Base-by-base conservation (phyloP, 2,797 vertebrate genomes). In the Cirrhinus mrigala region DNA sequence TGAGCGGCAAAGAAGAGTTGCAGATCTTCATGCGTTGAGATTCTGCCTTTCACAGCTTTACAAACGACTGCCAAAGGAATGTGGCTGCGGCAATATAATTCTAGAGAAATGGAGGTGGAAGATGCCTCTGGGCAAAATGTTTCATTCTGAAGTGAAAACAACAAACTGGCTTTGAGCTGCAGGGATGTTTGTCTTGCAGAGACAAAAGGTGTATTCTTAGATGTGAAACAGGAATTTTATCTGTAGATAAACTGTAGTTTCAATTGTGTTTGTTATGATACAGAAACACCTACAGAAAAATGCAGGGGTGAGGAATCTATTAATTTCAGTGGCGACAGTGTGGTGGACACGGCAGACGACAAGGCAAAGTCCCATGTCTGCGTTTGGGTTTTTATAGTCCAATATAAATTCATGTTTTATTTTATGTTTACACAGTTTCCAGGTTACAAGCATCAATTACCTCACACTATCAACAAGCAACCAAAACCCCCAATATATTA, bases 1-100 rank as follows among this genome's bases (percentile, higher is more conserved):
- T 81, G 58, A 68, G 62, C 44, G 40, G 68, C 85, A 29, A 81
- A 84, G 66, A 81, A 77, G 14, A 77, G 50, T 50, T 50, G 27
- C 54, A 82, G 62, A 77, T 54, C 52, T 70, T 52, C 66, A 75
- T 20, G 14, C 12, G 64, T 14, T 24, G 18, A 24, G 20, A 29
- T 52, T 83, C 66, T 9, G 20, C 40, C 60, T 62, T 56, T 52
- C 20, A 74, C 40, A 44, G 40, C 40, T 44, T 44, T 44, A 62
- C 18, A 78, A 54, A 29, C 15, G 22, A 46, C 16, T 27, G 71
- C 29, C 15, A 68, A 29, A n/a, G 18, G 75, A 79, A 87, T 74
- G 78, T 46, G 58, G 24, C 64, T 15, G 33, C n/a, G 40, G 40
- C n/a, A 1, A 22, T 56, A 15, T 37, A 68, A 27, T 33, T 64